Percentiles rank a stretch among this genome's conserved stretches.
These are phyloP conservation scores for Oophaga pumilio DNA, from an alignment of 2,113 vertebrate genomes.

Conservation along the genomic window DNA sequence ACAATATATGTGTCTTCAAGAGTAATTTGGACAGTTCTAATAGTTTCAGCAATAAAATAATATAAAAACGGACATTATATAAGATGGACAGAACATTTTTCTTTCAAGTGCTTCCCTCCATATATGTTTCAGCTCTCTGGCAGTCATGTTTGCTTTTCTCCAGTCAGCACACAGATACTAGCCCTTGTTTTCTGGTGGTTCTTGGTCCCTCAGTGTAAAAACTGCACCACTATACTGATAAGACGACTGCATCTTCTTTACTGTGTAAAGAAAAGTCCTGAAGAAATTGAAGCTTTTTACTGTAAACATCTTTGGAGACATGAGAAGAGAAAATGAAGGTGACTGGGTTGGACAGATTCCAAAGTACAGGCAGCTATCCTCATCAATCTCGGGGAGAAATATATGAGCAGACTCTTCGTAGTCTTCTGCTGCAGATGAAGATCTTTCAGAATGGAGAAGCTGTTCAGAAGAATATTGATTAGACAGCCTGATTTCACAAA, in stretches of 20 bases:
- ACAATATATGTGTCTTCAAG: no score
- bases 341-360: constrained; percentile 24
- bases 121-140: no score
- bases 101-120: no score
- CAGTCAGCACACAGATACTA: not conserved
- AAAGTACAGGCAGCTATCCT: not conserved
- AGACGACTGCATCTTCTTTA: not conserved
- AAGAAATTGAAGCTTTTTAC: not conserved
- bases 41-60: no score
- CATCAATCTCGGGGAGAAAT: constrained; percentile 42
- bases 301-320: not conserved
- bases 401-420: constrained; percentile 1
- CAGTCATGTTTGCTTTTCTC: not conserved
- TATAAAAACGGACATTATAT: no score
- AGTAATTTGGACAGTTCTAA: no score
- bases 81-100: no score
- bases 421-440: constrained; percentile 18
- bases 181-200: no score
- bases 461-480: constrained; percentile 31
- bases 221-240: not conserved
- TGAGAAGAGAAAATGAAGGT: constrained; percentile 15
- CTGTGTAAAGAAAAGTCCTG: not conserved
- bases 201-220: not conserved
- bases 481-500: constrained; percentile 11
- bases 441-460: constrained; percentile 25